phyloP scores from a whole-genome alignment of 2,797 vertebrate genomes.

The Kryptolebias ocellatus region DNA sequence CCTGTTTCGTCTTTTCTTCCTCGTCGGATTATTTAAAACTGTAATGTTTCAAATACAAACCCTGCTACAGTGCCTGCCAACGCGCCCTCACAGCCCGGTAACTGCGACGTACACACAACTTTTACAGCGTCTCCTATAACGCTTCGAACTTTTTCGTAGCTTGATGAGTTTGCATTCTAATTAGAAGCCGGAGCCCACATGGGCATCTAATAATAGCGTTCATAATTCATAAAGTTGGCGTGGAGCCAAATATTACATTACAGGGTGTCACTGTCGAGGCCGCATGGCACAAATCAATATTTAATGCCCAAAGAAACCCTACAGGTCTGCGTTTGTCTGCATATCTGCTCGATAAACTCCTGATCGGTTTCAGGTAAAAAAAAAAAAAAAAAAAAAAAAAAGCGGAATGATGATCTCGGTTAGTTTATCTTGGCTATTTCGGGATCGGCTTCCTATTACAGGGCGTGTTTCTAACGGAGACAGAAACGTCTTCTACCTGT shows the following conservation, averaged over 20 bases:
- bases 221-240: constrained; percentile 37
- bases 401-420: constrained; percentile 6
- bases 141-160: constrained; percentile 19
- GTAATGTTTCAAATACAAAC: constrained; percentile 62
- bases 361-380: constrained; percentile 30
- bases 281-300: constrained; percentile 58
- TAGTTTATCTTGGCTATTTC: not conserved
- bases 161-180: constrained; percentile 42
- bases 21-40: constrained; percentile 70
- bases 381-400: not conserved
- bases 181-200: constrained; percentile 17
- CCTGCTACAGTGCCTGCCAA: constrained; percentile 31
- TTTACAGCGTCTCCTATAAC: constrained; percentile 26
- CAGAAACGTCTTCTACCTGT: constrained; percentile 7
- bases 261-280: constrained; percentile 33
- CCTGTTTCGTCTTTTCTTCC: constrained; percentile 56
- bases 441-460: constrained; percentile 12
- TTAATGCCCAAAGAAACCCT: constrained; percentile 35
- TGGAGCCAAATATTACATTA: constrained; percentile 26
- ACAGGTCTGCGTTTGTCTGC: constrained; percentile 16
- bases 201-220: constrained; percentile 37
- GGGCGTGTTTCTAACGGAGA: constrained; percentile 22
- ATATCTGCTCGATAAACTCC: constrained; percentile 11
- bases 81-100: not conserved
- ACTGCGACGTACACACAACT: constrained; percentile 21